Evolutionary conservation across 2,888 invertebrate species (phyloP).

Genomic region (Chaetogeoica ovagalla): DNA sequence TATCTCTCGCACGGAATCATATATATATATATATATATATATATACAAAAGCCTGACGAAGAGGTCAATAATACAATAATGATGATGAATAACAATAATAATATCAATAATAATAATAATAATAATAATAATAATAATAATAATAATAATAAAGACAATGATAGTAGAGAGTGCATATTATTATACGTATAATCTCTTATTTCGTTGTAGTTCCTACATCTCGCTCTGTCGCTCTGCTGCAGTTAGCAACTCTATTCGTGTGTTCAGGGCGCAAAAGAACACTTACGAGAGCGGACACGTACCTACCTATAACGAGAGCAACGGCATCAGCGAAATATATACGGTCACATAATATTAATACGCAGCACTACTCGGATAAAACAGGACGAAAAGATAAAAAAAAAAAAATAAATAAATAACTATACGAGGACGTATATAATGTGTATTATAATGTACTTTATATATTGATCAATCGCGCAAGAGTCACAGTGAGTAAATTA

Average conservation of each 20-base stretch:
- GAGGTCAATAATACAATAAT: slow-evolving; percentile 13
- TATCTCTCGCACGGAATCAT: slow-evolving; percentile 5
- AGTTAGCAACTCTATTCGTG: not conserved
- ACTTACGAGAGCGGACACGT: too few relatives aligned
- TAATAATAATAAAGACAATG: not conserved
- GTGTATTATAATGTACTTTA: slow-evolving; percentile 9
- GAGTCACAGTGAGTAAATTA: slow-evolving; percentile 55
- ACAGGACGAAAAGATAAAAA: not conserved
- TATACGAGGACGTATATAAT: not conserved
- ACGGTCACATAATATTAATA: too few relatives aligned
- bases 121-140: not conserved
- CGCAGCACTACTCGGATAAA: not conserved
- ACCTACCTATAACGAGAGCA: not conserved
- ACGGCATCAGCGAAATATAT: not conserved
- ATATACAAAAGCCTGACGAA: not conserved
- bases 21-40: not conserved
- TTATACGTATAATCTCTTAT: too few relatives aligned
- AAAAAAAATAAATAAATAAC: not conserved
- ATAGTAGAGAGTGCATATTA: not conserved
- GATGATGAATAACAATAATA: not conserved
- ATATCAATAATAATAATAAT: not conserved
- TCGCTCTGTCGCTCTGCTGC: not conserved
- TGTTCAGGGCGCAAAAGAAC: not conserved
- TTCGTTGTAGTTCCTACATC: not conserved
- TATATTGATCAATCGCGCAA: slow-evolving; percentile 46